Percentiles rank a stretch among this genome's conserved stretches.
These are phyloP conservation scores for Sphenopsis melanotis DNA, from an alignment of 2,797 vertebrate genomes.

Conservation along the genomic window DNA sequence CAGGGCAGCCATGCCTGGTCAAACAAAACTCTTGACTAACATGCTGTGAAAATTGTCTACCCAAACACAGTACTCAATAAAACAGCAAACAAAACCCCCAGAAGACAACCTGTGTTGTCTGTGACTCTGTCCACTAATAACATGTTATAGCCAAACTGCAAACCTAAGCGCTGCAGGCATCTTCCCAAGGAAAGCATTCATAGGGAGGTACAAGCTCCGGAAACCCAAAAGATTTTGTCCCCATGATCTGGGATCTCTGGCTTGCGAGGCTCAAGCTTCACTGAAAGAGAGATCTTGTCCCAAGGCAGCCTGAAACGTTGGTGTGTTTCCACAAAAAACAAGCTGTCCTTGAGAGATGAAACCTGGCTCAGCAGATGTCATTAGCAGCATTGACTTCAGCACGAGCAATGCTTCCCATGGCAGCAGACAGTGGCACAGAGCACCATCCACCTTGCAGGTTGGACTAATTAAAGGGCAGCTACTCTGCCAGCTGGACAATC, in stretches of 20 bases:
- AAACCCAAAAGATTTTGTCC: neutral
- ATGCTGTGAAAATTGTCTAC: neutral
- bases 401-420: neutral
- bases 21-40: neutral
- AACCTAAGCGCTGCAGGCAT: neutral
- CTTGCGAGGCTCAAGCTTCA: neutral
- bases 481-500: neutral
- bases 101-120: neutral
- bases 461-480: neutral
- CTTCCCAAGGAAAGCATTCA: neutral
- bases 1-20: neutral
- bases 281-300: neutral
- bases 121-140: neutral
- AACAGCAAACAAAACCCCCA: neutral
- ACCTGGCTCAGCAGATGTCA: neutral
- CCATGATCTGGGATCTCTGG: neutral
- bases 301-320: neutral
- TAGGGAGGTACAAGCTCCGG: accelerated
- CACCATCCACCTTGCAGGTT: neutral
- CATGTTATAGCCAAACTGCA: neutral
- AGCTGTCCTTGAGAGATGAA: neutral
- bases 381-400: neutral
- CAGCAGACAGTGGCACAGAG: neutral
- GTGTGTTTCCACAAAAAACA: neutral
- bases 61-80: neutral